Evolutionary conservation across 2,888 invertebrate genomes (phyloP), one percentile per base, ranked within the genome.

Genomic region (Habroteleia sp.): DNA sequence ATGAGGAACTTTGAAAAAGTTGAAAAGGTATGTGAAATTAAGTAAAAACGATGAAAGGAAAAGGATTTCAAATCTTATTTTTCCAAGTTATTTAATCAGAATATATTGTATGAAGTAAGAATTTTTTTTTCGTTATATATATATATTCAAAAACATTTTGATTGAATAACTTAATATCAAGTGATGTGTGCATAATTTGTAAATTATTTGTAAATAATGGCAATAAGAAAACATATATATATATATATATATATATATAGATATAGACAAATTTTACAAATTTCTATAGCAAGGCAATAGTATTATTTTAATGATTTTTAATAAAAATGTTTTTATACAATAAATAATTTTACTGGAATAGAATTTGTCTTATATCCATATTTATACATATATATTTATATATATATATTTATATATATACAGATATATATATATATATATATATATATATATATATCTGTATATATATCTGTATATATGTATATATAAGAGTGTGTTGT

Each of bases 1-100:
- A 94, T 95, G 80, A 93, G 97, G 89, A 97, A 98, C 91, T 99
- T 96, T 91, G 99, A 99, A 89, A 95, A 95, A 88, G 99, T 99
- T 35, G 99, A 99, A 93, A 98, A 98, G 95, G 97, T 97, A 93
- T 92, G 93, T 92, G 84, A 23, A 60, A 44, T 48, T 27, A 44
- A 17, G 48, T 50, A 54, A 46, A 39, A 8, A 10, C 8, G 17
- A 44, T n/a, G 16, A 13, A 65, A 54, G 16, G 5, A 20, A 44
- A 14, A 50, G 65, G 63, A 72, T 69, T 56, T 68, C 8, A 52
- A 58, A 50, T 13, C 25, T 73, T 54, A 62, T 41, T 29, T 54
- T 62, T 20, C 13, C 14, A 37, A 68, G 60, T 66, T 63, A 58
- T 73, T 66, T 29, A 75, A 60, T 72, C 50, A 69, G 56, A 56